Percentiles rank a stretch among this genome's conserved stretches.
These are phyloP conservation scores for Bombycilla garrulus DNA, from an alignment of 2,113 vertebrate species.

Conservation along the genomic window DNA sequence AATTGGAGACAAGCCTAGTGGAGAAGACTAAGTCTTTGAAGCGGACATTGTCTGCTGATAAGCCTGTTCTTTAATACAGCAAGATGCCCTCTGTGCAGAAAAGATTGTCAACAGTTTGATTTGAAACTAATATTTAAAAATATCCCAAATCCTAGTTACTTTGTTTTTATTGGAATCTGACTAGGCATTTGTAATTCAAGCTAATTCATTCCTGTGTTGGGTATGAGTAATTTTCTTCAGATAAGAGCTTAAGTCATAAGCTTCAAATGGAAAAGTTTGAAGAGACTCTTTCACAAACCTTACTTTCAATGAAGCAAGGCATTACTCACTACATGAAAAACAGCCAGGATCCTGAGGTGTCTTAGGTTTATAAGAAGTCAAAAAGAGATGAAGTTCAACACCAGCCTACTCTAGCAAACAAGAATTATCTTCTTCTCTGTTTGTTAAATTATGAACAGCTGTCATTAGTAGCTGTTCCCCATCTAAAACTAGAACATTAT, in stretches of 20 bases:
- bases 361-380: background rate
- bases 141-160: background rate
- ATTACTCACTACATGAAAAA: background rate
- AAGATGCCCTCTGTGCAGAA: background rate
- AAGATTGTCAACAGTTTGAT: background rate
- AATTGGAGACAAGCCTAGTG: background rate
- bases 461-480: background rate
- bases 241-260: background rate
- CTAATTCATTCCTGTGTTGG: background rate
- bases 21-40: slow-evolving; percentile 10
- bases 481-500: background rate
- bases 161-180: slow-evolving; percentile 1
- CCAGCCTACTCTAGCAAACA: background rate
- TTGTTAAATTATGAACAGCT: background rate
- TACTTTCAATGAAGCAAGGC: background rate
- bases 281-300: background rate
- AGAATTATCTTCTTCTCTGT: background rate
- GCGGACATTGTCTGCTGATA: background rate
- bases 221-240: background rate
- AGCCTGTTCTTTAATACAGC: background rate
- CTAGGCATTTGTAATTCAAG: background rate
- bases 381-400: background rate
- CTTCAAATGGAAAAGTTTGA: background rate
- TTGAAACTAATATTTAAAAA: slow-evolving; percentile 34
- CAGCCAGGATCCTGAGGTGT: background rate